These are phyloP conservation scores for Cephalopholis sonnerati DNA, from an alignment of 2,113 vertebrate species.

Conservation along the genomic window DNA sequence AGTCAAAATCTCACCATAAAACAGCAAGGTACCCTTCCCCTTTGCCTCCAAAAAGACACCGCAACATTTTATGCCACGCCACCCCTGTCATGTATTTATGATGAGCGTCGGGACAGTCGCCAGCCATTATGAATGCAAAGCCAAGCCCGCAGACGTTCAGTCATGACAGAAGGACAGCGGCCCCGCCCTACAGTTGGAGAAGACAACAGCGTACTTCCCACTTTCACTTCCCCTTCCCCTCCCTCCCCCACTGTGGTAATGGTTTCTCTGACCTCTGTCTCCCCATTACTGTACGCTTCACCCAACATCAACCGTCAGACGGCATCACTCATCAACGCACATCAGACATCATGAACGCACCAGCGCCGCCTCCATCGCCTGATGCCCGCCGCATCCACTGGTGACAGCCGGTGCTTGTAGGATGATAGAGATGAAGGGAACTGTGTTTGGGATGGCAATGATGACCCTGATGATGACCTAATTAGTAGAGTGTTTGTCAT, in stretches of 20 bases:
- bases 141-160: conserved; percentile 48
- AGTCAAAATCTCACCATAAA: conserved; percentile 48
- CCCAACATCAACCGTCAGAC: conserved; percentile 80
- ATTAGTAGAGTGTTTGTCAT: conserved; percentile 64
- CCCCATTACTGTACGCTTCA: conserved; percentile 82
- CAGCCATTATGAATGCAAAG: conserved; percentile 67
- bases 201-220: conserved; percentile 68
- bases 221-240: conserved; percentile 59
- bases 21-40: conserved; percentile 40
- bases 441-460: conserved; percentile 61
- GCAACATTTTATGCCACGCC: conserved; percentile 55
- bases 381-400: conserved; percentile 50
- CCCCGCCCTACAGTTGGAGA: conserved; percentile 69
- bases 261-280: conserved; percentile 82
- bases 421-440: conserved; percentile 64
- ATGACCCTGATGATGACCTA: conserved; percentile 76
- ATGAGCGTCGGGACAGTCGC: conserved; percentile 41
- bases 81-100: conserved; percentile 68
- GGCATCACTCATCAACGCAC: conserved; percentile 77
- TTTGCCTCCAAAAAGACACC: conserved; percentile 53
- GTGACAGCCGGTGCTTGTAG: conserved; percentile 71
- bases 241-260: conserved; percentile 73
- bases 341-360: conserved; percentile 70
- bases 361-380: conserved; percentile 58
- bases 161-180: conserved; percentile 71